A percentile compares a stretch with the other conserved stretches of the same genome.
Evolutionary conservation across 1,140 invertebrate species (phyloP).

Genomic region (Nebria ingens): DNA sequence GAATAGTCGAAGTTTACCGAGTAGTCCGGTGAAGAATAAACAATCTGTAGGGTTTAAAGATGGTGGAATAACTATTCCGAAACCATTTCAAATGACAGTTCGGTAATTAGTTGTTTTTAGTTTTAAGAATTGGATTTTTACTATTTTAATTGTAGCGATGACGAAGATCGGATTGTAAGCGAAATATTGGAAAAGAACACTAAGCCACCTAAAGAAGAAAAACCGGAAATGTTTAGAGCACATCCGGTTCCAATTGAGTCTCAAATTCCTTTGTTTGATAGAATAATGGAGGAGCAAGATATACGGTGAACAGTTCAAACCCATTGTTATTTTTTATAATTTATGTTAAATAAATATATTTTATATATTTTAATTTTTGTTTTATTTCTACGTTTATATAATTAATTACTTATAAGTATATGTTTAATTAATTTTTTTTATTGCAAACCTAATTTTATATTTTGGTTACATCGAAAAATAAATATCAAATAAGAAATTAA

Average conservation of each 20-base stretch:
- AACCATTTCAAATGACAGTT: conserved; percentile 55
- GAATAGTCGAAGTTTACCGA: conserved; percentile 39
- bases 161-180: conserved; percentile 46
- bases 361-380: neutral
- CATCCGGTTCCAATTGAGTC: conserved; percentile 57
- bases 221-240: conserved; percentile 39
- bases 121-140: conserved; percentile 1
- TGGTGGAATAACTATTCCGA: conserved; percentile 44
- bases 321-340: conserved; percentile 13
- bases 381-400: neutral
- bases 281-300: conserved; percentile 56
- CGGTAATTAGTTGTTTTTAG: conserved; percentile 35
- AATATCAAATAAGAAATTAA: neutral
- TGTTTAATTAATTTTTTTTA: no score
- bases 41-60: conserved; percentile 29
- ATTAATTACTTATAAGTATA: no score
- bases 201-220: conserved; percentile 36
- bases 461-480: neutral
- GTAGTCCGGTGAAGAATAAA: conserved; percentile 37
- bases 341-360: conserved; percentile 9
- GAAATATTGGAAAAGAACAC: conserved; percentile 37
- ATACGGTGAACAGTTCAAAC: conserved; percentile 40
- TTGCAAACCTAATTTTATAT: neutral
- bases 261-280: conserved; percentile 55
- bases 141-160: conserved; percentile 43